Conservation (phyloP, 2,888 invertebrate species). For the Athalia cordata region DNA sequence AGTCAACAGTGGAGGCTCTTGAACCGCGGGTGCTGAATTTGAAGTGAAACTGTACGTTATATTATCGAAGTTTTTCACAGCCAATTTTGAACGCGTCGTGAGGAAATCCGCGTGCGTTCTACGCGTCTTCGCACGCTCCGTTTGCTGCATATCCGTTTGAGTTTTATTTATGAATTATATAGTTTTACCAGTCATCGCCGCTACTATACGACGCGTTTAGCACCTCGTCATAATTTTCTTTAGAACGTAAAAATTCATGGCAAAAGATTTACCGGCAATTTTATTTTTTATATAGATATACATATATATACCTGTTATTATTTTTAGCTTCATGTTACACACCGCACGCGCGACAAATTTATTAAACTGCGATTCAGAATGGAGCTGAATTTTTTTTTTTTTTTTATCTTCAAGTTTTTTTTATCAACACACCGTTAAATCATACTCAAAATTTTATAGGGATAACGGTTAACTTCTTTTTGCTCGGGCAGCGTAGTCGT, state of each 20-base stretch:
- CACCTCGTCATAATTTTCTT: not conserved
- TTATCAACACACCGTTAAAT: too few relatives aligned
- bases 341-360: not conserved
- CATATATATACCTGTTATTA: not conserved
- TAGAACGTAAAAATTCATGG: too few relatives aligned
- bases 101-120: not conserved
- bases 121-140: constrained; percentile 26
- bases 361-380: not conserved
- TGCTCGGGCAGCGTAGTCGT: too few relatives aligned
- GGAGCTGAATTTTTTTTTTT: too few relatives aligned
- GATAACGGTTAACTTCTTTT: too few relatives aligned
- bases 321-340: not conserved
- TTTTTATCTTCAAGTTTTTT: too few relatives aligned
- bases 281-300: not conserved
- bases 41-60: constrained; percentile 21
- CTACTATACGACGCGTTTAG: not conserved
- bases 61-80: not conserved
- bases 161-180: constrained; percentile 22
- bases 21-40: not conserved
- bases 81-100: not conserved
- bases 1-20: not conserved
- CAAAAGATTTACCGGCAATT: not conserved
- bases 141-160: not conserved
- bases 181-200: constrained; percentile 1
- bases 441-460: too few relatives aligned